These are phyloP conservation scores for Condylura cristata DNA, from an alignment of 2,113 vertebrate genomes.

Conservation along the genomic window DNA sequence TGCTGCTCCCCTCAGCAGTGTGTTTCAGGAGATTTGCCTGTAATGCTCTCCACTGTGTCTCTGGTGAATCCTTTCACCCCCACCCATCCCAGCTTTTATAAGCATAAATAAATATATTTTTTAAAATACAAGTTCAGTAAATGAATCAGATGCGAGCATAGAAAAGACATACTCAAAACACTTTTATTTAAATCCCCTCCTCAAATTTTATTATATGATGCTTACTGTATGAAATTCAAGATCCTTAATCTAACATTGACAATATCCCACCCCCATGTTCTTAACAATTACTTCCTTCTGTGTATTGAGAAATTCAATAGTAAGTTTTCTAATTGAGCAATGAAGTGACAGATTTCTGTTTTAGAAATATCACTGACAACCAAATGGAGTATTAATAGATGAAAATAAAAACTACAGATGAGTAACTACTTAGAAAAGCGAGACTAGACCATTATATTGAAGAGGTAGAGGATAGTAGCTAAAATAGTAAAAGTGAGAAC, in stretches of 20 bases:
- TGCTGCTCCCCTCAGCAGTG: too few species aligned
- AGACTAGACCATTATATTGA: background rate
- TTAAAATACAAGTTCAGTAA: conserved; percentile 22
- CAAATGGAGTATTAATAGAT: background rate
- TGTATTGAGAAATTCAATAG: background rate
- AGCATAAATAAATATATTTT: too few species aligned
- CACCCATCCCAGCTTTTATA: too few species aligned
- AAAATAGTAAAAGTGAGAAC: background rate
- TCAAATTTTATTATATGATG: background rate
- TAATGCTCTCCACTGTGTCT: too few species aligned
- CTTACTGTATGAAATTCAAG: background rate
- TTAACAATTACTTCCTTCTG: background rate
- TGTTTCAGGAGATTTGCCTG: too few species aligned
- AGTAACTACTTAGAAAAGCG: background rate
- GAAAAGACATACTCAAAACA: background rate
- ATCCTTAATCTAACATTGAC: background rate
- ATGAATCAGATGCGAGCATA: background rate
- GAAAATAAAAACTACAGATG: background rate
- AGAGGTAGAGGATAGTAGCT: background rate
- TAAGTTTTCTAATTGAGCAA: background rate
- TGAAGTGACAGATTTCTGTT: background rate
- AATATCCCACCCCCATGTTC: background rate
- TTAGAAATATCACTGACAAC: conserved; percentile 7
- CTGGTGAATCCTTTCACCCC: too few species aligned
- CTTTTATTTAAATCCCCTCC: background rate